Conservation (phyloP, 2,113 vertebrate genomes). For the Elgaria multicarinata region DNA sequence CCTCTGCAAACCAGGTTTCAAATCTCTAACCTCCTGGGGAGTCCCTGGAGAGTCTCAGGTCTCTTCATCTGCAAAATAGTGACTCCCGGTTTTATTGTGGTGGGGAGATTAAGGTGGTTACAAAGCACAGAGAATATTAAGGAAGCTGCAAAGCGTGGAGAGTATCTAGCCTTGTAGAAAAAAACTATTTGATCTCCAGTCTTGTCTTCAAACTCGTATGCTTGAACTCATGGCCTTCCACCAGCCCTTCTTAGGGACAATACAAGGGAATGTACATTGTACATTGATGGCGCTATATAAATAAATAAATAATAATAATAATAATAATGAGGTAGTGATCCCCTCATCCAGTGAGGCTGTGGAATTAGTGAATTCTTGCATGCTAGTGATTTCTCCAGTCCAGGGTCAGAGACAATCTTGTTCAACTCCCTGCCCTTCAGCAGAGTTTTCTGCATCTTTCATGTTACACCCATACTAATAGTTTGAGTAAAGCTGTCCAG, state of each 20-base stretch:
- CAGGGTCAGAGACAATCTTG: background rate
- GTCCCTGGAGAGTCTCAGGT: background rate
- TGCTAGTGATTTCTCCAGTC: background rate
- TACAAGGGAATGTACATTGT: no score
- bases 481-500: background rate
- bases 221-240: background rate
- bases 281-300: no score
- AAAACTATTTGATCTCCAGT: background rate
- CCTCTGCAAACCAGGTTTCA: background rate
- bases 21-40: background rate
- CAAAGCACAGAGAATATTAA: background rate
- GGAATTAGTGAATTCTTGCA: background rate
- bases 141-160: background rate
- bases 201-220: no score
- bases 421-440: no score
- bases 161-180: background rate
- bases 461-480: background rate
- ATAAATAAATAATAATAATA: no score
- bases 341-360: background rate
- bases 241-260: background rate
- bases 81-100: background rate
- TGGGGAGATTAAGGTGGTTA: background rate
- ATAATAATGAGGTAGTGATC: background rate
- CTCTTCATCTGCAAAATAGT: background rate
- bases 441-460: background rate